phyloP scores from a whole-genome alignment of 2,888 invertebrate species.

The Ophion slaviceki region DNA sequence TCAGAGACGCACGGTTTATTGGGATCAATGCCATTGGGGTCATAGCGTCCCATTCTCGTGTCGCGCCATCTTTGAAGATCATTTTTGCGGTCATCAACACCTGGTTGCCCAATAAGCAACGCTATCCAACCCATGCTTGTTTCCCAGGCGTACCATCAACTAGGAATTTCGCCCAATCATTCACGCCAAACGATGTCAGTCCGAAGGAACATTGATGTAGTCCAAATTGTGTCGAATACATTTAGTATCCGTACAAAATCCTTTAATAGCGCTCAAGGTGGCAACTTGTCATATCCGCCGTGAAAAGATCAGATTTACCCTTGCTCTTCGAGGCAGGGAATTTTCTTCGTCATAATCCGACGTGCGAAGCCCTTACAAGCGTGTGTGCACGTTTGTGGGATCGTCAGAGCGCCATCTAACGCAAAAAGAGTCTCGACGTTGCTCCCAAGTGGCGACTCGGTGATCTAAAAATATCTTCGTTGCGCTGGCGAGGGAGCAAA shows the following conservation, averaged over 20 bases:
- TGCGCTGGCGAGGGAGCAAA: slow-evolving; percentile 63
- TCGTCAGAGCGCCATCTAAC: slow-evolving; percentile 49
- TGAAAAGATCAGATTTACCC: not conserved
- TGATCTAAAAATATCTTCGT: slow-evolving; percentile 60
- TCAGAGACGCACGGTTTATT: no score
- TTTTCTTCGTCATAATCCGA: slow-evolving; percentile 44
- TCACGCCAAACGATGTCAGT: not conserved
- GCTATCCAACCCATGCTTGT: not conserved
- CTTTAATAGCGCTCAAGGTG: not conserved
- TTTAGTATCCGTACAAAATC: not conserved
- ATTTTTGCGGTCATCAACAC: no score
- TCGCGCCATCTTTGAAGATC: no score
- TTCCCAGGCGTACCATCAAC: not conserved
- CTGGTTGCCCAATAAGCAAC: not conserved
- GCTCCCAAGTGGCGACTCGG: slow-evolving; percentile 45
- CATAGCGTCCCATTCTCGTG: no score
- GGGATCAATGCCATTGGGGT: no score
- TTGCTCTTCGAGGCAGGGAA: slow-evolving; percentile 16
- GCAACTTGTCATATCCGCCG: not conserved
- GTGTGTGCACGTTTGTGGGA: slow-evolving; percentile 16
- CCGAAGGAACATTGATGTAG: not conserved
- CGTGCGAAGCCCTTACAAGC: slow-evolving; percentile 24
- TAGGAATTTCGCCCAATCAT: not conserved
- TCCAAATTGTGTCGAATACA: not conserved
- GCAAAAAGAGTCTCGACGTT: slow-evolving; percentile 49